Conservation (phyloP, 2,113 vertebrate genomes). For the Dasyprocta punctata region DNA sequence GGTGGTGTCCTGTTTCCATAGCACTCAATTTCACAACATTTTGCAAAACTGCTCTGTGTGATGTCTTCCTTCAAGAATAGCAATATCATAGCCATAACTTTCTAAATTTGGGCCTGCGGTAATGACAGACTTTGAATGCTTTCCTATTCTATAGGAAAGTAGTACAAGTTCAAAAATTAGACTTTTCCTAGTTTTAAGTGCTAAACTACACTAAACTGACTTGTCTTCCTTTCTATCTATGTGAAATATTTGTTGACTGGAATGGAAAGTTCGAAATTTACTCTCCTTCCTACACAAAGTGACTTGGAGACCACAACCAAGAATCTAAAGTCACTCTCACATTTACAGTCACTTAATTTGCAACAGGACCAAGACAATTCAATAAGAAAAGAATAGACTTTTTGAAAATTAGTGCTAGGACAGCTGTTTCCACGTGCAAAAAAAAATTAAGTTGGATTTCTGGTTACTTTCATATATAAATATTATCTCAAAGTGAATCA, state of each 20-base stretch:
- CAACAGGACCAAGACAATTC: not conserved
- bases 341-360: not conserved
- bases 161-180: slow-evolving; percentile 64
- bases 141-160: slow-evolving; percentile 61
- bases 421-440: not conserved
- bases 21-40: slow-evolving; percentile 76
- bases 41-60: slow-evolving; percentile 75
- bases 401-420: not conserved
- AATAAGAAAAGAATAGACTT: not conserved
- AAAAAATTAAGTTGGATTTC: not conserved
- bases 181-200: slow-evolving; percentile 40
- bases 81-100: slow-evolving; percentile 76
- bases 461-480: not conserved
- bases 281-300: not conserved
- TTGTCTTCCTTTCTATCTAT: not conserved
- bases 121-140: slow-evolving; percentile 77
- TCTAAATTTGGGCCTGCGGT: slow-evolving; percentile 76
- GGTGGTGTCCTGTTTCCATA: slow-evolving; percentile 72
- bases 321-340: not conserved
- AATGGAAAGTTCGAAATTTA: slow-evolving; percentile 16
- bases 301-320: not conserved
- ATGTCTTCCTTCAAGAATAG: slow-evolving; percentile 70
- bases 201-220: slow-evolving; percentile 21
- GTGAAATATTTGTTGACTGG: slow-evolving; percentile 31
- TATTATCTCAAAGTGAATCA: not conserved